Evolutionary conservation across 2,888 invertebrate species (phyloP).

Genomic region (Branchipolynoe longqiensis): DNA sequence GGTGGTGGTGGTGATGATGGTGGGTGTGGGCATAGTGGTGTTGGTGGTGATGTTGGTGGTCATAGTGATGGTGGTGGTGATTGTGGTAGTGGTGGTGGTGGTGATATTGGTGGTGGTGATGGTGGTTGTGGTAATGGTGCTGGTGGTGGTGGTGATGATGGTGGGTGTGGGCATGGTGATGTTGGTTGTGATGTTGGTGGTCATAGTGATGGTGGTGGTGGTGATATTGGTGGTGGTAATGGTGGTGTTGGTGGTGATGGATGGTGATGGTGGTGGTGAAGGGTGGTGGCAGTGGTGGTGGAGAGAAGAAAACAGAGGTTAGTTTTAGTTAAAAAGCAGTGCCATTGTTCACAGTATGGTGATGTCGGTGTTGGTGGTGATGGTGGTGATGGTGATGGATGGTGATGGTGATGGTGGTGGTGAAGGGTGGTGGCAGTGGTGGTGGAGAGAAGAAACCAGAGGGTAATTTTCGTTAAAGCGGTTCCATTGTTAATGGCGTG

Average conservation of each 20-base stretch:
- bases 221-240: neutral
- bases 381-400: neutral
- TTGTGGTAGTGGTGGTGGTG: neutral
- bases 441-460: neutral
- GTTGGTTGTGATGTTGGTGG: neutral
- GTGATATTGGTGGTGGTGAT: neutral
- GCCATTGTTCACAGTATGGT: neutral
- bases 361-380: too few relatives aligned
- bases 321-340: neutral
- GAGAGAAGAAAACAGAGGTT: neutral
- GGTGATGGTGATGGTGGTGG: neutral
- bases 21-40: neutral
- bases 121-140: neutral
- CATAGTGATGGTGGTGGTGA: neutral
- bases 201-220: neutral
- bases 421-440: neutral
- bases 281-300: neutral
- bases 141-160: neutral
- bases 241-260: neutral
- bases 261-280: neutral
- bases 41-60: neutral
- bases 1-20: neutral
- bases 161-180: neutral
- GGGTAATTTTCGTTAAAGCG: neutral
- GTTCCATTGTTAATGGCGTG: neutral